Base-by-base conservation (phyloP, 1,140 invertebrate species). In the Bradynema listronoti region DNA sequence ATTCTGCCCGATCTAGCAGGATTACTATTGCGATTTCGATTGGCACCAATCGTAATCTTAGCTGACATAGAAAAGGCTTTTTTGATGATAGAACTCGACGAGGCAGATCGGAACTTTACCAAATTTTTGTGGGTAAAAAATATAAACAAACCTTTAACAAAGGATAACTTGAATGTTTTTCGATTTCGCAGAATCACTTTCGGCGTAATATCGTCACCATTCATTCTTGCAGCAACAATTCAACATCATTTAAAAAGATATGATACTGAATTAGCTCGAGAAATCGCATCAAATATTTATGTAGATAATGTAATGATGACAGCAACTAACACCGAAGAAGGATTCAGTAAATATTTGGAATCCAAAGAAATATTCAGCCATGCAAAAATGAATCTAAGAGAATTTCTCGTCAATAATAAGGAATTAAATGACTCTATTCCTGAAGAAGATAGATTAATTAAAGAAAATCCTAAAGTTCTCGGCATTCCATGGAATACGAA, bases 61-160 rank as follows among this genome's bases (percentile, higher is more conserved):
- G 52, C 41, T 4, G 66, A 68, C 41, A 45, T 72, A 2, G 62
- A 68, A 41, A 61, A 71, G 42, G 68, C 68, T 2, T 72, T 71
- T 29, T 36, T 70, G 7, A 27, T n/a, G 34, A 30, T 71, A 27
- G 52, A 30, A 27, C 14, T 71, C 2, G 24, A 65, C 5, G 14
- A 36, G n/a, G 2, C 1, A 0, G 60, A 59, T 16, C 41, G 68
- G 11, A 61, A 72, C 27, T 25, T 52, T 5, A 24, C 11, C n/a
- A 59, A 69, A 19, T 72, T 68, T 30, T 19, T 70, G 1, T 70
- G 69, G 69, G 5, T 68, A 0, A 51, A 51, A 25, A 53, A 68
- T 34, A 9, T 32, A 2, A 56, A 50, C 45, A 14, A 27, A n/a
- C 66, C 65, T 5, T 32, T 41, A 5, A 9, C 34, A 22, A 24